These are phyloP conservation scores for Darevskia mixta DNA, from an alignment of 2,797 vertebrate species.

Conservation along the genomic window DNA sequence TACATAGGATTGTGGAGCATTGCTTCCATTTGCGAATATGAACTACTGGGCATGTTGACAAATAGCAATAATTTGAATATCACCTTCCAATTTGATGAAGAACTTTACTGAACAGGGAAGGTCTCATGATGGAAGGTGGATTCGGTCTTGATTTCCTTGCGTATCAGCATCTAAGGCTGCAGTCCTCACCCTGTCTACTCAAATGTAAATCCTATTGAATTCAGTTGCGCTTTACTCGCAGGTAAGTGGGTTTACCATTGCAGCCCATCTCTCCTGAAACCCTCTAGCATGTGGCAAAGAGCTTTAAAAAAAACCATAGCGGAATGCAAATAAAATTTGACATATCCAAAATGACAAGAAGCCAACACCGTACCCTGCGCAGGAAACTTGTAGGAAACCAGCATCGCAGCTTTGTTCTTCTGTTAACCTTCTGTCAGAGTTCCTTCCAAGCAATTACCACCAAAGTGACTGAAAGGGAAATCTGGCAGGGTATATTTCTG, in stretches of 20 bases:
- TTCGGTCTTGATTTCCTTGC: neutral
- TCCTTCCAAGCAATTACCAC: conserved; percentile 51
- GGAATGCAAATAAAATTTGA: conserved; percentile 17
- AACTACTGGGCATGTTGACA: neutral
- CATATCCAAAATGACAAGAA: conserved; percentile 15
- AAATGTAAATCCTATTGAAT: neutral
- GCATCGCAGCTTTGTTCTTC: conserved; percentile 50
- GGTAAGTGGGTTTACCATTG: neutral
- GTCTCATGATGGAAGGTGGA: neutral
- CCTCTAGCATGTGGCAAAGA: neutral
- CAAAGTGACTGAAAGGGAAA: conserved; percentile 53
- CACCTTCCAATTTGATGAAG: neutral
- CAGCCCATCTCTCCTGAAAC: neutral
- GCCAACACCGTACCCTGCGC: neutral
- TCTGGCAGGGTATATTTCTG: conserved; percentile 46
- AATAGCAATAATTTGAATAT: neutral
- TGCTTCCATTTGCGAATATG: neutral
- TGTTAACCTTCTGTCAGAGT: conserved; percentile 56
- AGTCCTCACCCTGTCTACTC: neutral
- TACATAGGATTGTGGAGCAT: neutral
- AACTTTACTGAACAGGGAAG: neutral
- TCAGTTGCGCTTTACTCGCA: neutral
- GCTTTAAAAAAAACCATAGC: neutral
- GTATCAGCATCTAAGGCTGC: neutral
- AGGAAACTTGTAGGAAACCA: conserved; percentile 36